Percentiles rank a stretch among this genome's conserved stretches.
phyloP scores from a whole-genome alignment of 2,797 vertebrate species.

The Diceros bicornis region DNA sequence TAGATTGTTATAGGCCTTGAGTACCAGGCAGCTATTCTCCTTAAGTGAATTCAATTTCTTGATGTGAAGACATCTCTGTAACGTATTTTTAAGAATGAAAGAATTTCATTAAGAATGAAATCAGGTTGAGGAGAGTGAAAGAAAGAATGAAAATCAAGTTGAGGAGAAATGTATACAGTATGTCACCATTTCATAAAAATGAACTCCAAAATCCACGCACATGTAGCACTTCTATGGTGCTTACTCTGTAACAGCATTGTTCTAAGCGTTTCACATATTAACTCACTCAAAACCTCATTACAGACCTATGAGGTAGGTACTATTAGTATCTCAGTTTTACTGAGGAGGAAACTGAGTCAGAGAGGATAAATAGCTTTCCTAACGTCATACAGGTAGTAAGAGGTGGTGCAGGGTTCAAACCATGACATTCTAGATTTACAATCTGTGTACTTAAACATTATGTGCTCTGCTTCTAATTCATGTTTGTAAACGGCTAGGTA shows the following conservation, averaged over 20 bases:
- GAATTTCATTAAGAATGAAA: conserved; percentile 1
- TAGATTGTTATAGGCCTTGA: not conserved
- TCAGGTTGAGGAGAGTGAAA: not conserved
- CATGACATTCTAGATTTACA: not conserved
- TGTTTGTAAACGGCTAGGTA: not conserved
- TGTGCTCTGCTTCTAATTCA: not conserved
- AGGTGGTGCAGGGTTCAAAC: not conserved
- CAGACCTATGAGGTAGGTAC: not conserved
- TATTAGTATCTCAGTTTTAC: not conserved
- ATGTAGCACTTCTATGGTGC: not conserved
- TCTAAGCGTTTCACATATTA: conserved; percentile 18
- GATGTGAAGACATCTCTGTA: not conserved
- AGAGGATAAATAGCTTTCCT: not conserved
- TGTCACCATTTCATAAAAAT: not conserved
- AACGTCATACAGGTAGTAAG: not conserved
- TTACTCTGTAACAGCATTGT: not conserved
- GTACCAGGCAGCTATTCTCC: not conserved
- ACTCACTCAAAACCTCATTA: conserved; percentile 34
- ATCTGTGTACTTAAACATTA: not conserved
- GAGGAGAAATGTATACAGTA: not conserved
- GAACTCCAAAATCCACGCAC: not conserved
- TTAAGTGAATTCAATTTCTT: not conserved
- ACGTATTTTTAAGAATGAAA: not conserved
- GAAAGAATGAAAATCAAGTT: not conserved
- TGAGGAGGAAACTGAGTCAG: not conserved